Evolutionary conservation across 2,113 vertebrate species (phyloP).

Genomic region (Gopherus evgoodei): DNA sequence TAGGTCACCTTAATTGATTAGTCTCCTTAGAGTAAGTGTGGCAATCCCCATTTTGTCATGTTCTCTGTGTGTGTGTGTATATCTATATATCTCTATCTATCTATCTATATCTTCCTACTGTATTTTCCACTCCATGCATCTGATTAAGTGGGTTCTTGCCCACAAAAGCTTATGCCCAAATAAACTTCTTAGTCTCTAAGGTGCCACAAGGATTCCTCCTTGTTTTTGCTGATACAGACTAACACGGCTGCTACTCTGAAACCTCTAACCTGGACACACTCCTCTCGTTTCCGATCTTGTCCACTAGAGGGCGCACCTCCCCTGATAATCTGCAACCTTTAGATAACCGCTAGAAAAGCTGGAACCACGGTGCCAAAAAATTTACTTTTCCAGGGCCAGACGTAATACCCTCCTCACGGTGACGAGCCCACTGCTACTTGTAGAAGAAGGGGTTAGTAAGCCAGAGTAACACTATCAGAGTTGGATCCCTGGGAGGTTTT

Average conservation of each 20-base stretch:
- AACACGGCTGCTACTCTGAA: too few relatives aligned
- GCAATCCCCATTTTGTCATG: too few relatives aligned
- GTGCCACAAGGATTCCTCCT: too few relatives aligned
- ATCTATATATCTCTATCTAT: fast-evolving
- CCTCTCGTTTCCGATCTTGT: fast-evolving
- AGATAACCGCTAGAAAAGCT: not conserved
- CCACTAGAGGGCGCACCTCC: conserved; percentile 35
- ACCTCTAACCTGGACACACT: fast-evolving
- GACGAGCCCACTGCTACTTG: not conserved
- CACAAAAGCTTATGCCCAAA: too few relatives aligned
- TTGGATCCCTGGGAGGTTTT: not conserved
- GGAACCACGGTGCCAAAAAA: not conserved
- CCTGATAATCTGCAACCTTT: not conserved
- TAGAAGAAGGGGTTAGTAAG: fast-evolving
- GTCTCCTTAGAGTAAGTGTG: too few relatives aligned
- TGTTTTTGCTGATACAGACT: too few relatives aligned
- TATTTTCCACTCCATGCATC: too few relatives aligned
- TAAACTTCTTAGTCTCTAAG: too few relatives aligned
- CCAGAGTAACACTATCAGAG: not conserved
- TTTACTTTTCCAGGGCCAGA: not conserved
- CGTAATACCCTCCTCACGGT: not conserved
- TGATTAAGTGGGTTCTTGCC: too few relatives aligned
- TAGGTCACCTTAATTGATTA: too few relatives aligned
- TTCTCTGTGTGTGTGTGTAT: too few relatives aligned
- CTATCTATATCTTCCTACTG: too few relatives aligned